These are phyloP conservation scores for Magallana angulata DNA, from an alignment of 1,140 invertebrate species.

Conservation along the genomic window DNA sequence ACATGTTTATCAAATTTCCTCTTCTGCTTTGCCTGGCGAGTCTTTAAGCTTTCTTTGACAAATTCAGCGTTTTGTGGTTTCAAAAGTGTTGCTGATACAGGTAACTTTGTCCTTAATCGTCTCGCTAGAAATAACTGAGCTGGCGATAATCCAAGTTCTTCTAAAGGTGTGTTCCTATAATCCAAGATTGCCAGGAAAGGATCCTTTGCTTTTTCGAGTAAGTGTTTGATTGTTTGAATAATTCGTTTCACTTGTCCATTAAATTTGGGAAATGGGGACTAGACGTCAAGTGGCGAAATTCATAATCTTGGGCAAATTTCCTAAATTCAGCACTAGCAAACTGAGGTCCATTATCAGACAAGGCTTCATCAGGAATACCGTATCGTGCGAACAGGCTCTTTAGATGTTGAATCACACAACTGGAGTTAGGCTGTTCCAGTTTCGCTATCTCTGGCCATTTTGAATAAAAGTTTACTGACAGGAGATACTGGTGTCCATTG, in stretches of 20 bases:
- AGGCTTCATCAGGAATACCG: conserved; percentile 63
- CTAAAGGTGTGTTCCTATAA: background rate
- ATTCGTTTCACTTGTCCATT: conserved; percentile 69
- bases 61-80: too few relatives aligned
- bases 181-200: background rate
- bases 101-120: too few relatives aligned
- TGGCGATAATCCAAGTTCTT: background rate
- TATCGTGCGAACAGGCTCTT: too few relatives aligned
- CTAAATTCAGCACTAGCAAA: conserved; percentile 78
- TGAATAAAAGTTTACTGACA: too few relatives aligned
- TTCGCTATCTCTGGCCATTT: too few relatives aligned
- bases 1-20: too few relatives aligned
- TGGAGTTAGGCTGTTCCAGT: background rate
- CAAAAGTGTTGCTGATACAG: too few relatives aligned
- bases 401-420: too few relatives aligned
- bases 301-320: conserved; percentile 77
- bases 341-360: conserved; percentile 79
- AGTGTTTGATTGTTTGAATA: conserved; percentile 29
- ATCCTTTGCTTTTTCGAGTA: background rate
- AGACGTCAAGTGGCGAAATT: conserved; percentile 67
- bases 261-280: conserved; percentile 69
- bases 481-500: too few relatives aligned
- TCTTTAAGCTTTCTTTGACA: too few relatives aligned
- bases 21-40: too few relatives aligned
- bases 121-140: too few relatives aligned